These are phyloP conservation scores for Macaca mulatta DNA, from an alignment of 2,113 vertebrate species.

Conservation along the genomic window DNA sequence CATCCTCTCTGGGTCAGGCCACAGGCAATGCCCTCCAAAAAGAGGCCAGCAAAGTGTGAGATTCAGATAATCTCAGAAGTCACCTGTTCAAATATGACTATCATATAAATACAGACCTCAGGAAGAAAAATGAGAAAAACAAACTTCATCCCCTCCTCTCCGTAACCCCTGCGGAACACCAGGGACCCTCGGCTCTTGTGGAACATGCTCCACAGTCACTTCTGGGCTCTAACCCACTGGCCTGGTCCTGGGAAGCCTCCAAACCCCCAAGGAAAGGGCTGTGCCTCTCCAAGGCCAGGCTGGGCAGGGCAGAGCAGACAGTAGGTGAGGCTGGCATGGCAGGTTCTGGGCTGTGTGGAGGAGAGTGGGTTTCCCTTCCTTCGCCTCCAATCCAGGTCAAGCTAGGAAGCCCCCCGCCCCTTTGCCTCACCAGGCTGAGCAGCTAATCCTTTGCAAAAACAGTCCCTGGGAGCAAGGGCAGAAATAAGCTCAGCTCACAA, in stretches of 20 bases:
- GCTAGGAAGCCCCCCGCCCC: background rate
- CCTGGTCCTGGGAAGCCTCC: background rate
- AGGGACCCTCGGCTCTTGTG: background rate
- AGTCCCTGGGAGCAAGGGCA: conserved; percentile 16
- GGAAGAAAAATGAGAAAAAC: background rate
- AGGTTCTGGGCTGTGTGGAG: background rate
- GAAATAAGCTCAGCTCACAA: conserved; percentile 25
- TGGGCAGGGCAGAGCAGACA: background rate
- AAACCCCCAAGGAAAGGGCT: background rate
- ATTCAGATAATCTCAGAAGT: background rate
- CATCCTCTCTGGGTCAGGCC: background rate
- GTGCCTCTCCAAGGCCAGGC: background rate
- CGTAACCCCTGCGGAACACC: background rate
- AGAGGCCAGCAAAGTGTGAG: background rate
- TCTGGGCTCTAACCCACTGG: background rate
- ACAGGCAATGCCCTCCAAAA: background rate
- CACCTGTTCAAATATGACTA: background rate
- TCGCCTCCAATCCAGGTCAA: background rate
- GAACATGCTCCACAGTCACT: background rate
- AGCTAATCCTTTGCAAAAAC: conserved; percentile 43
- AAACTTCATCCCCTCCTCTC: background rate
- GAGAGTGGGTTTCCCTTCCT: background rate
- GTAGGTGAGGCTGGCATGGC: background rate
- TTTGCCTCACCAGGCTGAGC: background rate
- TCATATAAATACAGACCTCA: background rate